Conservation (phyloP, 2,797 vertebrate genomes). For the Heteromormyrus szaboi region DNA sequence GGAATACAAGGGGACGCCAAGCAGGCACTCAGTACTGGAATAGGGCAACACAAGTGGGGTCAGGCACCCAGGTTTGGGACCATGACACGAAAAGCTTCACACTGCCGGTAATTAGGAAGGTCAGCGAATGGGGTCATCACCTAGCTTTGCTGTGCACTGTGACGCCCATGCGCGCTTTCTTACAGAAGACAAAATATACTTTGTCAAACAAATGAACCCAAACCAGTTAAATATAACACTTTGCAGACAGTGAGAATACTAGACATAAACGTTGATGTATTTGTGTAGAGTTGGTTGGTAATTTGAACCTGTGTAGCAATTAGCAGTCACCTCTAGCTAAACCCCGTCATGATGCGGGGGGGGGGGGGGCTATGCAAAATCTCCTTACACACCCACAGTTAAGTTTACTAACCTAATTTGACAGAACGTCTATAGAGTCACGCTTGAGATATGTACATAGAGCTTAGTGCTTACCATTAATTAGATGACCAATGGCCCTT, state of each 20-base stretch:
- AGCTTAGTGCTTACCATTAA: conserved; percentile 13
- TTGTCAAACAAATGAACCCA: neutral
- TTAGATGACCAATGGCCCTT: neutral
- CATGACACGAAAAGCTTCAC: neutral
- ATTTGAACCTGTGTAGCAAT: neutral
- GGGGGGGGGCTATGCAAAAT: neutral
- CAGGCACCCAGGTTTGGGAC: neutral
- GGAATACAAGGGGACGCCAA: neutral
- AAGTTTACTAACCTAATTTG: conserved; percentile 14
- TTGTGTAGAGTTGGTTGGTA: neutral
- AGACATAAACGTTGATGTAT: neutral
- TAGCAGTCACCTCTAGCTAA: neutral
- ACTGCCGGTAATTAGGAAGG: neutral
- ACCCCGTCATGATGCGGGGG: neutral
- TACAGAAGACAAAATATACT: neutral
- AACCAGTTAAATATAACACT: neutral
- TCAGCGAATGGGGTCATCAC: neutral
- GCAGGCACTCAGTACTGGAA: neutral
- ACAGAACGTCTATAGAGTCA: conserved; percentile 14
- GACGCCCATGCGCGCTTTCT: neutral
- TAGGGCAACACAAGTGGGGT: neutral
- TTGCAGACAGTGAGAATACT: neutral
- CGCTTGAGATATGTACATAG: neutral
- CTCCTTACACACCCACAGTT: neutral
- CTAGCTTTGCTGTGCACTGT: neutral